These are phyloP conservation scores for Drosophila austrosaltans DNA, from an alignment of 2,888 invertebrate genomes.

Conservation along the genomic window DNA sequence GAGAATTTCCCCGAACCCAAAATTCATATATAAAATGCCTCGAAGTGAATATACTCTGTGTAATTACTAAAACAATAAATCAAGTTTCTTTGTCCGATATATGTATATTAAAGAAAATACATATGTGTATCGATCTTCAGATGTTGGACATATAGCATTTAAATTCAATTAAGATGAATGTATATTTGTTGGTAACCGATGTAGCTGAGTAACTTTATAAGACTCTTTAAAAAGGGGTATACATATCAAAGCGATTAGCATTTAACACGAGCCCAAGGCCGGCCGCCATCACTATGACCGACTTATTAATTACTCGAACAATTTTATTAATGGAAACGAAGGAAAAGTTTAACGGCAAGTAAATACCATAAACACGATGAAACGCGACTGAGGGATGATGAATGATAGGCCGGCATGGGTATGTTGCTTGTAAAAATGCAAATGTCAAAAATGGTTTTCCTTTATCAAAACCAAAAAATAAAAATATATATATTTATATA, in stretches of 20 bases:
- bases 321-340: conserved; percentile 46
- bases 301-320: conserved; percentile 62
- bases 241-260: conserved; percentile 47
- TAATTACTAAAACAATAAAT: too few species aligned
- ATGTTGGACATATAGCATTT: too few species aligned
- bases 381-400: neutral
- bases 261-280: conserved; percentile 34
- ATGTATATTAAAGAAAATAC: too few species aligned
- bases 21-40: neutral
- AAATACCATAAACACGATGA: neutral
- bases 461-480: neutral
- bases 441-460: conserved; percentile 8
- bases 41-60: neutral
- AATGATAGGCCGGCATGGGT: neutral
- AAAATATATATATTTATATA: neutral
- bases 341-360: conserved; percentile 8
- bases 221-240: neutral
- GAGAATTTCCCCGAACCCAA: neutral
- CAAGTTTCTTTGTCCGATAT: too few species aligned
- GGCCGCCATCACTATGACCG: conserved; percentile 14
- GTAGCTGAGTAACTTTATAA: neutral
- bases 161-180: too few species aligned
- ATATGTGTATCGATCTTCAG: too few species aligned
- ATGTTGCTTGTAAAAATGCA: neutral
- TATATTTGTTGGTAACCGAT: too few species aligned